These are phyloP conservation scores for Theodoxus fluviatilis DNA, from an alignment of 2,888 invertebrate genomes.

Conservation along the genomic window DNA sequence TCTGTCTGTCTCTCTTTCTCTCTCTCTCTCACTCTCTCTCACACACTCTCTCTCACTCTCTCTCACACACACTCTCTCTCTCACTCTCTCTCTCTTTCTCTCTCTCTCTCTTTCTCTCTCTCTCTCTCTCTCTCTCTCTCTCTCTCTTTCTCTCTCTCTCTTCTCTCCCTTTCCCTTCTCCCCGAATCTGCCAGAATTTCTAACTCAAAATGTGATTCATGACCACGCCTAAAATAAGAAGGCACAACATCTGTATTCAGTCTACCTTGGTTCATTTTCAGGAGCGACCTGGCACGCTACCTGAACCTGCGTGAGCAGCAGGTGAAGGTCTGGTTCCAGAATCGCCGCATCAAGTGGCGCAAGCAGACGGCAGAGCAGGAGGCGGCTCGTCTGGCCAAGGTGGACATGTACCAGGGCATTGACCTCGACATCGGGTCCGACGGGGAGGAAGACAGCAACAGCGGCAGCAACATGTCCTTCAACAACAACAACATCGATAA, in stretches of 20 bases:
- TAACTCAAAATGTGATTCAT: too few relatives aligned
- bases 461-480: too few relatives aligned
- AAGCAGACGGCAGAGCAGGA: slow-evolving; percentile 93
- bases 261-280: slow-evolving; percentile 35
- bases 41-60: slow-evolving; percentile 17
- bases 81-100: neutral
- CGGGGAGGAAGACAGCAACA: slow-evolving; percentile 33
- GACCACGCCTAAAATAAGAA: too few relatives aligned
- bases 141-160: neutral
- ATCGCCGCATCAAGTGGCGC: slow-evolving; percentile 87
- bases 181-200: too few relatives aligned
- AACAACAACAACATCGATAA: neutral
- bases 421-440: slow-evolving; percentile 40
- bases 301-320: slow-evolving; percentile 87
- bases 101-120: neutral
- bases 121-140: neutral
- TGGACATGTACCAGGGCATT: slow-evolving; percentile 36
- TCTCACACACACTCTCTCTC: neutral
- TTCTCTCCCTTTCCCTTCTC: too few relatives aligned
- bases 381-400: slow-evolving; percentile 46
- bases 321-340: slow-evolving; percentile 70
- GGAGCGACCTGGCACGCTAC: slow-evolving; percentile 88
- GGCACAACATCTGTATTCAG: too few relatives aligned
- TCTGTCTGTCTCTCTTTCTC: slow-evolving; percentile 14
- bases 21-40: slow-evolving; percentile 24